Evolutionary conservation across 2,797 vertebrate species (phyloP), one percentile per base, ranked within the genome.

Genomic region (Aldrovandia affinis): DNA sequence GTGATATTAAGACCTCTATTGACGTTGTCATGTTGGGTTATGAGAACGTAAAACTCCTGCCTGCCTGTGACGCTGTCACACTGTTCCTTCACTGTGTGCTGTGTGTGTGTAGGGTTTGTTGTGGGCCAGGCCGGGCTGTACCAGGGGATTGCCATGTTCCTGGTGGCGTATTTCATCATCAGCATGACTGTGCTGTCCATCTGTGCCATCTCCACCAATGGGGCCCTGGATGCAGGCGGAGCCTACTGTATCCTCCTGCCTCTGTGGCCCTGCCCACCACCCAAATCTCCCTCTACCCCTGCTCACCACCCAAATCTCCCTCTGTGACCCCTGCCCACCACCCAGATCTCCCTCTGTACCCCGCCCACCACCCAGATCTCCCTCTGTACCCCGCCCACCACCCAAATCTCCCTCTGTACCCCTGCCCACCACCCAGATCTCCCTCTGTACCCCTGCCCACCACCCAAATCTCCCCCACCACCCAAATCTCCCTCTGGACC

Each of bases 151-250:
- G 92, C 83, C 85, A 97, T 98, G 97, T 96, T 97, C 0, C 81
- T 96, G 1, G 96, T 98, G 86, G 96, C 97, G 0, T 98, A 98
- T 87, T 94, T 98, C 90, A 98, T 98, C 94, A 98, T 98, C n/a
- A 94, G 94, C 80, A 97, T 98, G 97, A 98, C 97, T 0, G 97
- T 98, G 82, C 91, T 98, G 55, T 98, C 97, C 0, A 94, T 98
- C 52, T 98, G 97, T 14, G 97, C 97, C 84, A 97, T 98, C 52
- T 97, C 97, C 63, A 98, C 97, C 90, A 98, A 98, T 0, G 97
- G 97, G 82, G 97, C 97, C 0, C 92, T 98, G 91, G 97, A 98
- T 22, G 97, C 97, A 0, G 97, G 97, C 0, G 97, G 97, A 85
- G 97, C 97, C 39, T 98, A 98, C 88, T 97, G 97, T 98, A 98